A percentile compares a stretch with the other conserved stretches of the same genome.
These are phyloP conservation scores for Geotria australis DNA, from an alignment of 2,797 vertebrate genomes.

Conservation along the genomic window DNA sequence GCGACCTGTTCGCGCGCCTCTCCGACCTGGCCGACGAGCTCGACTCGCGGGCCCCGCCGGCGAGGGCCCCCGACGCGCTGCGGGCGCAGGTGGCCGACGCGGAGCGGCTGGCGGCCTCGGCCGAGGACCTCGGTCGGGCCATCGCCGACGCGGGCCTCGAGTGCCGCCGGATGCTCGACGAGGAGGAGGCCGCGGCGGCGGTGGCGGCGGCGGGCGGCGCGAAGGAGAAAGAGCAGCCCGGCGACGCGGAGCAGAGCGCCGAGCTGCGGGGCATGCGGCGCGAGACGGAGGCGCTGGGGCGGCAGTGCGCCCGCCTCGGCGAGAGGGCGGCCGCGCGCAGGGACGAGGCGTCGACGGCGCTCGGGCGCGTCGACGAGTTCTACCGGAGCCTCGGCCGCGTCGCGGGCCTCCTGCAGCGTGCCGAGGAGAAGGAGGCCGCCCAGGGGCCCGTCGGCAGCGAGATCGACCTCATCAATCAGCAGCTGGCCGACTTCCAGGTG, in stretches of 20 bases:
- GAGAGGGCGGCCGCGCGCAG: slow-evolving; percentile 43
- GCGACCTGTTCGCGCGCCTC: slow-evolving; percentile 68
- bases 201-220: no score
- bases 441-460: slow-evolving; percentile 61
- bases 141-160: slow-evolving; percentile 36
- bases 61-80: slow-evolving; percentile 53
- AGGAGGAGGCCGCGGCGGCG: slow-evolving; percentile 14
- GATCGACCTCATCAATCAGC: slow-evolving; percentile 70
- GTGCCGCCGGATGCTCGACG: slow-evolving; percentile 45
- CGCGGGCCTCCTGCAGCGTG: slow-evolving; percentile 26
- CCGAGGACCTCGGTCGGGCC: slow-evolving; percentile 24
- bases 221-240: no score
- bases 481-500: slow-evolving; percentile 77
- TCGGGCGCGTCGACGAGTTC: slow-evolving; percentile 41
- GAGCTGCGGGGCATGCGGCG: slow-evolving; percentile 61
- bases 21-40: slow-evolving; percentile 73
- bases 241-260: slow-evolving; percentile 19
- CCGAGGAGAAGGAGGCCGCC: slow-evolving; percentile 38
- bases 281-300: slow-evolving; percentile 55
- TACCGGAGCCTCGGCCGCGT: slow-evolving; percentile 35
- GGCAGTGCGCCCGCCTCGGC: slow-evolving; percentile 42
- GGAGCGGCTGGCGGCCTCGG: slow-evolving; percentile 29
- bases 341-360: slow-evolving; percentile 37
- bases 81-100: slow-evolving; percentile 63
- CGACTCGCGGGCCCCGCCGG: slow-evolving; percentile 53